phyloP scores from a whole-genome alignment of 2,888 invertebrate species.

The Lasioglossum vierecki region DNA sequence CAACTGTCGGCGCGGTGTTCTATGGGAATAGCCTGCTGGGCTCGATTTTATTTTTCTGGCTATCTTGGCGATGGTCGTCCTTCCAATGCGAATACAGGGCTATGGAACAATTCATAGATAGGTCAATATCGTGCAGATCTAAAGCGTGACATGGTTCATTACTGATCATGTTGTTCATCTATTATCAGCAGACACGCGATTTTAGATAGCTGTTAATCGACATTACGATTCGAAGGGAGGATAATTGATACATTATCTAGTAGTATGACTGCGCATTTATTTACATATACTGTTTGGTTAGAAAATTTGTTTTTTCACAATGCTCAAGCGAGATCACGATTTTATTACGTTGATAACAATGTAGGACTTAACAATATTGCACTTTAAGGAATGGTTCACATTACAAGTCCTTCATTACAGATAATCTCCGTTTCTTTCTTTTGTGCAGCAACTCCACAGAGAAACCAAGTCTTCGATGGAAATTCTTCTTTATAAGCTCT shows the following conservation, averaged over 20 bases:
- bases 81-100: constrained; percentile 80
- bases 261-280: neutral
- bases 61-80: constrained; percentile 78
- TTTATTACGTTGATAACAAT: neutral
- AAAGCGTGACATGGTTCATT: constrained; percentile 12
- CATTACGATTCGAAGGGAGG: neutral
- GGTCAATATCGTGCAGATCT: constrained; percentile 62
- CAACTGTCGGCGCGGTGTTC: constrained; percentile 81
- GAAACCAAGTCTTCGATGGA: constrained; percentile 75
- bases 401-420: neutral
- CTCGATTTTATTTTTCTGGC: constrained; percentile 76
- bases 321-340: neutral
- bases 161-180: constrained; percentile 30
- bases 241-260: constrained; percentile 38
- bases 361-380: too few relatives aligned
- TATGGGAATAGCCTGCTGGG: constrained; percentile 81
- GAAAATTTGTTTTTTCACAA: neutral
- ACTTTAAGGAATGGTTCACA: neutral
- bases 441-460: constrained; percentile 71
- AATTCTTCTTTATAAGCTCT: constrained; percentile 72
- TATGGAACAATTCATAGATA: constrained; percentile 79
- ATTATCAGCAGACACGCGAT: constrained; percentile 31
- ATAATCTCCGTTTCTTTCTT: neutral
- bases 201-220: constrained; percentile 1
- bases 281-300: neutral